These are phyloP conservation scores for Hemistola chrysoprasaria DNA, from an alignment of 2,888 invertebrate genomes.

Conservation along the genomic window DNA sequence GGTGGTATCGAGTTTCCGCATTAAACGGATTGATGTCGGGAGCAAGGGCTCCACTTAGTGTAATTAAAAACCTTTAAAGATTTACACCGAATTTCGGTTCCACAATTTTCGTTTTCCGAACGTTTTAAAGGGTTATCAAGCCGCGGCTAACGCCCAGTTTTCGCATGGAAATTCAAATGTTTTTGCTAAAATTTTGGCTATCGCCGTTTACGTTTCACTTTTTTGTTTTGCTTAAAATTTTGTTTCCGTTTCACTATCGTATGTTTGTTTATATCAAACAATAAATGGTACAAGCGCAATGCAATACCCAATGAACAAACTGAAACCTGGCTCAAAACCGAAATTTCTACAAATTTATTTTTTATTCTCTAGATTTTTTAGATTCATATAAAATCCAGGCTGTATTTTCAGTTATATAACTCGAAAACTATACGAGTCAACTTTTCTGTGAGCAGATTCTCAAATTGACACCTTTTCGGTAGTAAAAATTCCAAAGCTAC, in stretches of 20 bases:
- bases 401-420: no score
- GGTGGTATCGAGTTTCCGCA: constrained; percentile 42
- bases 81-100: constrained; percentile 54
- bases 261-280: constrained; percentile 7
- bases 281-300: not conserved
- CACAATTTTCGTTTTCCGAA: constrained; percentile 42
- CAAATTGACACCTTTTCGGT: no score
- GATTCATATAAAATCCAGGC: no score
- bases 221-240: constrained; percentile 11
- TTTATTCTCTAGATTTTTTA: no score
- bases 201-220: constrained; percentile 2
- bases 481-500: no score
- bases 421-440: no score
- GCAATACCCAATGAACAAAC: no score
- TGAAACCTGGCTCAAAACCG: no score
- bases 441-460: no score
- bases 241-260: constrained; percentile 1
- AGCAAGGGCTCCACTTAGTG: constrained; percentile 56
- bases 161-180: constrained; percentile 9
- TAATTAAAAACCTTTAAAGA: constrained; percentile 76
- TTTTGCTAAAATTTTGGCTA: constrained; percentile 10
- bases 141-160: constrained; percentile 23
- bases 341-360: no score
- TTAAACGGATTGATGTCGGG: constrained; percentile 70
- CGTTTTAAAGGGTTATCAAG: constrained; percentile 43